Base-by-base conservation (phyloP, 1,140 invertebrate species). In the Harpegnathos saltator region DNA sequence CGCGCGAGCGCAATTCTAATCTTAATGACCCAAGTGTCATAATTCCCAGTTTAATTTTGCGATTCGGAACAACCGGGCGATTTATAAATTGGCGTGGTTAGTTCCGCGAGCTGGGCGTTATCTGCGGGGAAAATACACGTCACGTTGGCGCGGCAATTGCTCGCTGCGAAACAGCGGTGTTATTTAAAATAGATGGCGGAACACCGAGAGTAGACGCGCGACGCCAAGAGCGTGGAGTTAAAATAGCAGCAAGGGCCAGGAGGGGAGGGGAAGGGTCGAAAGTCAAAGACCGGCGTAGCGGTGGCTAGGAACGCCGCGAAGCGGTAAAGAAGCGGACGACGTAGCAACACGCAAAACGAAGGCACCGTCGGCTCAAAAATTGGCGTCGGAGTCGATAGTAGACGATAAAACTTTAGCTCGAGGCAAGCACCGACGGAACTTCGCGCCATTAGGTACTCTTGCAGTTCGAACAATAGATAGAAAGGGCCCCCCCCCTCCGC, bases 401-500 rank as follows among this genome's bases (percentile, higher is more conserved):
- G 86, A 89, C 88, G 90, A 90, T 90, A 90, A 92, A 93, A 93
- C 90, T 92, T 91, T 77, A 81, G 82, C 83, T 59, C 50, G 26
- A 17, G 33, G 84, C 84, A 89, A 90, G 87, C 80, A 89, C 80
- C 59, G 72, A 81, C 85, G 85, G 83, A 92, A 92, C 88, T 93
- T 91, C 85, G 89, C 87, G 85, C 90, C 92, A 93, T 93, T 93
- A 93, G 88, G 85, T 90, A 89, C 85, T 82, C 78, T 72, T 68
- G 89, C 86, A 88, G 91, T 89, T 90, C 69, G 65, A 92, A 92
- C 89, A 87, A 87, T 85, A 80, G 86, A 88, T 65, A 85, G 84
- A 59, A 66, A 71, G 68, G 54, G 26, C 52, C 50, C n/a, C n/a
- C n/a, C n/a, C n/a, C n/a, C n/a, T n/a, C n/a, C n/a, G n/a, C n/a